Base-by-base conservation (phyloP, 2,888 invertebrate genomes). In the Punctoribates punctum region DNA sequence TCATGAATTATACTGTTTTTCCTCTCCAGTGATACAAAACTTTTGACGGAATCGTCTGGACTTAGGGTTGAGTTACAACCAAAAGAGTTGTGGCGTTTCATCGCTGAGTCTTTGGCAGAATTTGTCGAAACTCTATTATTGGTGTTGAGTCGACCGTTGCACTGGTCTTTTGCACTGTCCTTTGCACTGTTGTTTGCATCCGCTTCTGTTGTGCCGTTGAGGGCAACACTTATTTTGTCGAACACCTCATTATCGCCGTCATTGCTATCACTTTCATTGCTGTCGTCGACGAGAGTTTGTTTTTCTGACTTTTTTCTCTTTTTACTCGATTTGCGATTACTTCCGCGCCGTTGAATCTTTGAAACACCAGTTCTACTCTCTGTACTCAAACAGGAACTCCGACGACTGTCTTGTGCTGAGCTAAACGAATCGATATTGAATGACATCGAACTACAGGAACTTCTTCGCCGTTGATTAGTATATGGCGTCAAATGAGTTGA, bases 181-280 rank as follows among this genome's bases (percentile, higher is more conserved):
- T n/a, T n/a, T n/a, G n/a, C n/a, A n/a, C n/a, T n/a, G n/a, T 48
- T 72, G 17, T 48, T 48, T 1, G 48, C 27, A 25, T 72, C 72
- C 9, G 25, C 46, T 17, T 72, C 72, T 13, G 15, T 25, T 1
- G 23, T 72, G 25, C 27, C 38, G 5, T 42, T 27, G 20, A 27
- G 51, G 5, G 54, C 13, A 46, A 20, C 38, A 57, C 25, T 17
- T 0, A 3, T 57, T 29, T 57, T 76, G 29, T 20, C 38, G 4
- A 48, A 25, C 25, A 46, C 74, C 38, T 54, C 51, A 34, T 73
- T 86, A 70, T 84, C 84, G 72, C 83, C 51, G 23, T 73, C 86
- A 70, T 84, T 84, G 72, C 83, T 83, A 23, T 83, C 77, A 89
- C 87, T 23, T 90, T 85, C 81, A 90, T 89, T 90, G 90, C 82